These are phyloP conservation scores for Salarias fasciatus DNA, from an alignment of 2,797 vertebrate species.

Conservation along the genomic window DNA sequence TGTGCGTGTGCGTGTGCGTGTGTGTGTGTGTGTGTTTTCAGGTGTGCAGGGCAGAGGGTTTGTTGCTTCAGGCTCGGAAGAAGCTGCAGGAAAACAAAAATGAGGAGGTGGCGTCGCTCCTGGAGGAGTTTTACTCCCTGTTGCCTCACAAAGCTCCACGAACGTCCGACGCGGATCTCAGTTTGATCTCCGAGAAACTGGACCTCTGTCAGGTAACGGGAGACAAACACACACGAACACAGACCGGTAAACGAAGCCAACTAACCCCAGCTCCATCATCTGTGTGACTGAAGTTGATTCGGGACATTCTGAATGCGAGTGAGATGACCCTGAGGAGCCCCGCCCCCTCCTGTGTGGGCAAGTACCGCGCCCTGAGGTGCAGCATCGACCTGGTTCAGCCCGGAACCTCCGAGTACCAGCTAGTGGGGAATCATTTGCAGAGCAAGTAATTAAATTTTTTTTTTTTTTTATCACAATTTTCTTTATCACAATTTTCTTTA, in stretches of 20 bases:
- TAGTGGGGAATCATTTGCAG: constrained; percentile 65
- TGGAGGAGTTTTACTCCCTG: constrained; percentile 72
- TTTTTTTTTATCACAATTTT: no score
- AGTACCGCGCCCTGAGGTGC: constrained; percentile 88
- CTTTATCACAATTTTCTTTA: no score
- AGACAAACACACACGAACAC: not conserved
- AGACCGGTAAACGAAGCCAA: not conserved
- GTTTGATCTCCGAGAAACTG: constrained; percentile 80
- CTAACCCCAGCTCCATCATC: no score
- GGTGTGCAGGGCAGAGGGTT: no score
- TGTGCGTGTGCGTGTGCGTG: no score
- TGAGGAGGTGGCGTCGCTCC: not conserved
- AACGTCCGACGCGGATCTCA: constrained; percentile 29
- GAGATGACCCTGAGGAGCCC: constrained; percentile 82
- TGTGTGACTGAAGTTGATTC: constrained; percentile 79
- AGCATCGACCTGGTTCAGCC: constrained; percentile 80
- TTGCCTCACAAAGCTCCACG: constrained; percentile 71
- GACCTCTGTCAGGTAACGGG: constrained; percentile 83
- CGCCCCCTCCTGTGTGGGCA: constrained; percentile 80
- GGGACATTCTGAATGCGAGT: constrained; percentile 85
- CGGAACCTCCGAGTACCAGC: constrained; percentile 75
- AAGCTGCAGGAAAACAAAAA: no score
- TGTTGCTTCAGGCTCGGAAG: no score
- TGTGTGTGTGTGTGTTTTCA: no score
- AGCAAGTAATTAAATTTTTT: no score